Percentiles rank a stretch among this genome's conserved stretches.
Evolutionary conservation across 1,140 invertebrate species (phyloP).

Genomic region (Homarus americanus): DNA sequence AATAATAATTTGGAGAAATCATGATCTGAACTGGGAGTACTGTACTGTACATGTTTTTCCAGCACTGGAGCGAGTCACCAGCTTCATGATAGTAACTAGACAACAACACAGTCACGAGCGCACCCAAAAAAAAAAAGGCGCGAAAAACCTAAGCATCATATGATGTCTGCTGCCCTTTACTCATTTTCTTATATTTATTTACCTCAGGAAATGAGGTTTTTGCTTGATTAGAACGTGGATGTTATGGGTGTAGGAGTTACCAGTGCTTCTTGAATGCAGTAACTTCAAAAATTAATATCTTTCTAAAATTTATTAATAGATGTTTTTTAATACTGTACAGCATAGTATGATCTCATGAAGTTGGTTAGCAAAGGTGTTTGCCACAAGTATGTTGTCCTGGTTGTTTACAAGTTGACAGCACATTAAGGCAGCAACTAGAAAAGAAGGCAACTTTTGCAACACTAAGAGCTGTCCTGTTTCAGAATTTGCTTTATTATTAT

Average conservation of each 20-base stretch:
- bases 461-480: neutral
- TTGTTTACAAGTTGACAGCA: neutral
- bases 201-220: neutral
- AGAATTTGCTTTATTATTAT: neutral
- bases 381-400: neutral
- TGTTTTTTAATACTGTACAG: neutral
- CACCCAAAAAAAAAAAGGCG: too few species aligned
- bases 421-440: neutral
- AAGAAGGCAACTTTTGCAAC: neutral
- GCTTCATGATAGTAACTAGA: too few species aligned
- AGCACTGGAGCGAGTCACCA: too few species aligned
- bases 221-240: neutral
- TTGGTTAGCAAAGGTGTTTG: neutral
- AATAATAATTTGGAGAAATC: too few species aligned
- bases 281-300: neutral
- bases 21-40: too few species aligned
- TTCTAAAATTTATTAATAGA: neutral
- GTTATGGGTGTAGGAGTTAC: neutral
- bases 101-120: too few species aligned
- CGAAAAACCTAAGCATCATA: too few species aligned
- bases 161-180: neutral
- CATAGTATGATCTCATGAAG: slow-evolving; percentile 9
- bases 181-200: neutral
- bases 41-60: too few species aligned
- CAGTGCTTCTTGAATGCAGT: neutral